Percentiles rank a stretch among this genome's conserved stretches.
Conservation (phyloP, 2,113 vertebrate species). For the Galemys pyrenaicus region DNA sequence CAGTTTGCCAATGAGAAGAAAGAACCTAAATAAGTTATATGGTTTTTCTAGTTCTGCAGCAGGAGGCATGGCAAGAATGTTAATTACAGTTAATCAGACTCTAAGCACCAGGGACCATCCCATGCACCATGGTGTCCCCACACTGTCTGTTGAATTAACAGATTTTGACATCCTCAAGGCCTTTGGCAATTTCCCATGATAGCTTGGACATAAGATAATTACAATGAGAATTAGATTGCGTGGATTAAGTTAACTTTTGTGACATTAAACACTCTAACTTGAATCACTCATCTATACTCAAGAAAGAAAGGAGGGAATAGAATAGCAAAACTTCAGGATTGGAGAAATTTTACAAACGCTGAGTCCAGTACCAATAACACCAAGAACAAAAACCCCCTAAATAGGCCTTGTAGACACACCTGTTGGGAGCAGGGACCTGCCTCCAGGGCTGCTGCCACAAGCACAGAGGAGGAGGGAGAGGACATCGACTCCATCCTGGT, state of each 20-base stretch:
- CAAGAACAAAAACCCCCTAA: neutral
- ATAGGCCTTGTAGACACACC: neutral
- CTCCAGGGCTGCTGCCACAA: neutral
- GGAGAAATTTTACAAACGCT: neutral
- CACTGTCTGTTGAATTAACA: neutral
- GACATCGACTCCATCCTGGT: neutral
- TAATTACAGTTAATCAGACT: neutral
- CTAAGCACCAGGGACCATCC: neutral
- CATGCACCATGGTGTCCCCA: rapidly evolving
- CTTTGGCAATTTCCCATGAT: neutral
- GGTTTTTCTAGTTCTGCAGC: neutral
- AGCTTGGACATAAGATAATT: neutral
- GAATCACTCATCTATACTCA: neutral
- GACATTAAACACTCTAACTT: neutral
- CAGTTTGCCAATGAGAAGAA: neutral
- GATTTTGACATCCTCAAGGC: too few species aligned
- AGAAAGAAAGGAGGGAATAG: neutral
- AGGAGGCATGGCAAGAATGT: neutral
- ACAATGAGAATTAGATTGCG: neutral
- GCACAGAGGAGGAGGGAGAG: neutral
- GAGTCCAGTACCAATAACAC: neutral
- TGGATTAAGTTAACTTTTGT: neutral
- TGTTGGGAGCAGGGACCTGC: neutral
- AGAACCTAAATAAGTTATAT: neutral
- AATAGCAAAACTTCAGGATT: neutral